Evolutionary conservation across 2,888 invertebrate genomes (phyloP).

Genomic region (Clivina fossor): DNA sequence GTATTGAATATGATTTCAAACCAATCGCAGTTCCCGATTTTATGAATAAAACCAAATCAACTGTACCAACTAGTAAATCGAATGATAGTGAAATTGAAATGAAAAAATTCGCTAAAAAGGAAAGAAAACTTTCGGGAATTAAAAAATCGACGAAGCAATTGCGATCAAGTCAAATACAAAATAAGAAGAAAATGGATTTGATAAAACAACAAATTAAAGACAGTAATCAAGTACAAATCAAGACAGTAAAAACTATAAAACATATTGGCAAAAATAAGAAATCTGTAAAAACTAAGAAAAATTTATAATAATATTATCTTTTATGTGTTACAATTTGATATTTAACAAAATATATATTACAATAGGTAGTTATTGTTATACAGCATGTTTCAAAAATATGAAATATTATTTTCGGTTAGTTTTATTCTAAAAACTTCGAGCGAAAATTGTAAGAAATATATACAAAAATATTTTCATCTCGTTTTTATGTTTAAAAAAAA

Average conservation of each 20-base stretch:
- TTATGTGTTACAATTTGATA: too few relatives aligned
- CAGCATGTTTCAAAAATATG: too few relatives aligned
- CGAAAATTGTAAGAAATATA: too few relatives aligned
- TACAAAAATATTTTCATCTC: too few relatives aligned
- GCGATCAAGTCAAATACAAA: neutral
- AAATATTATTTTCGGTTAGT: too few relatives aligned
- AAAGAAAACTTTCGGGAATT: slow-evolving; percentile 7
- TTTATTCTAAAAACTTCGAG: too few relatives aligned
- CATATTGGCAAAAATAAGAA: slow-evolving; percentile 9
- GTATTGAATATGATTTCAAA: slow-evolving; percentile 58
- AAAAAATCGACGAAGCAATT: slow-evolving; percentile 2
- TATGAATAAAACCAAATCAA: neutral
- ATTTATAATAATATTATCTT: too few relatives aligned
- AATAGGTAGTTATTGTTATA: too few relatives aligned
- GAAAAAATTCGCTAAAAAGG: neutral
- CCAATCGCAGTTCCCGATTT: slow-evolving; percentile 55
- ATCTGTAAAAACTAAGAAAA: slow-evolving; percentile 10
- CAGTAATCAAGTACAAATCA: slow-evolving; percentile 7
- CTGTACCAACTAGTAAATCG: neutral
- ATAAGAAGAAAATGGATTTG: slow-evolving; percentile 13
- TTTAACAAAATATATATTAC: too few relatives aligned
- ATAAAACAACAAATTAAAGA: slow-evolving; percentile 11
- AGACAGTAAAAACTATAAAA: neutral
- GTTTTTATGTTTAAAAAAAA: too few relatives aligned
- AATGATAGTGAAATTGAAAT: neutral